phyloP scores from a whole-genome alignment of 2,888 invertebrate species.

The Eupithecia subumbrata region DNA sequence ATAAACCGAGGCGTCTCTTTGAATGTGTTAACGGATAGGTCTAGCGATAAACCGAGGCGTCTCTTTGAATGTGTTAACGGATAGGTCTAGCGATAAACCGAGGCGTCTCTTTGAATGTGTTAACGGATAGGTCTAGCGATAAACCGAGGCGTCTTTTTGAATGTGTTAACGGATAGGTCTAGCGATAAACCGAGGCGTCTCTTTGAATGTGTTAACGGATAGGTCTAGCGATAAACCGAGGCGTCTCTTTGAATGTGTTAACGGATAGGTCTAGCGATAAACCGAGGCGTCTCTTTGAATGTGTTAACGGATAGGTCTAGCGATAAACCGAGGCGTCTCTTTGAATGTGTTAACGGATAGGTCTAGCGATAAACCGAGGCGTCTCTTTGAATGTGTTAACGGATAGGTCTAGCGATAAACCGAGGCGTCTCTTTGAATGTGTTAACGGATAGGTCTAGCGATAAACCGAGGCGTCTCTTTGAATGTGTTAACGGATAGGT shows the following conservation, averaged over 20 bases:
- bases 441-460: not conserved
- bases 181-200: constrained; percentile 10
- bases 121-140: not conserved
- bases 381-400: constrained; percentile 8
- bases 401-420: not conserved
- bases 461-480: constrained; percentile 11
- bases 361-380: not conserved
- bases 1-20: constrained; percentile 11
- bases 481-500: not conserved
- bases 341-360: not conserved
- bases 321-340: constrained; percentile 11
- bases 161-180: not conserved
- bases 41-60: constrained; percentile 3
- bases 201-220: not conserved
- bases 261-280: not conserved
- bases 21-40: not conserved
- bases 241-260: constrained; percentile 7
- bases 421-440: constrained; percentile 6
- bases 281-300: constrained; percentile 6
- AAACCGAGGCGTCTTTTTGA: constrained; percentile 9
- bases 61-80: not conserved
- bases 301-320: not conserved
- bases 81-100: not conserved
- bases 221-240: not conserved
- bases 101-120: constrained; percentile 8